A percentile compares a stretch with the other conserved stretches of the same genome.
These are phyloP conservation scores for Latrodectus geometricus DNA, from an alignment of 1,140 invertebrate species.

Conservation along the genomic window DNA sequence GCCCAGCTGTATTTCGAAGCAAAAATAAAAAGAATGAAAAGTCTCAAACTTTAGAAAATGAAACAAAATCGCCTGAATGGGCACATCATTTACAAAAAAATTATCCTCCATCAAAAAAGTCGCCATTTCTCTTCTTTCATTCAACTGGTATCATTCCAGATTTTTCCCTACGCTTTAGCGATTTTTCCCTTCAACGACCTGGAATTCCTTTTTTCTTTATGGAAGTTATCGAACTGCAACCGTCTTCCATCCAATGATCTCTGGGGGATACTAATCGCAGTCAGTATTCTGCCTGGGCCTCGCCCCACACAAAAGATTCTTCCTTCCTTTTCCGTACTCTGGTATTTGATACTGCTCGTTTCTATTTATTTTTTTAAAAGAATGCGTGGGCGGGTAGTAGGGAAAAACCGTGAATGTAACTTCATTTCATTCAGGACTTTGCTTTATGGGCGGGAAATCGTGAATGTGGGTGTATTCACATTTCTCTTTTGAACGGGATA, in stretches of 20 bases:
- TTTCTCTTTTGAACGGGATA: no score
- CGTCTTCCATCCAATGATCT: neutral
- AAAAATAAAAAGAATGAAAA: no score
- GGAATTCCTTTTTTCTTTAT: neutral
- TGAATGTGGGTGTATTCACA: neutral
- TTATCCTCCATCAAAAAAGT: neutral
- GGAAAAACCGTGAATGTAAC: neutral
- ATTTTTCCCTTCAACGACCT: neutral
- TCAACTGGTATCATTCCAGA: neutral
- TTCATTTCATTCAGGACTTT: neutral
- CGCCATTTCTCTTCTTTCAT: neutral
- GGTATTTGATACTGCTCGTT: neutral
- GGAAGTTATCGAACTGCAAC: neutral
- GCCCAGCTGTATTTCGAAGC: no score
- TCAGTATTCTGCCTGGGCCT: neutral
- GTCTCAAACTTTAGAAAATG: no score
- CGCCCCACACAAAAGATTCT: neutral
- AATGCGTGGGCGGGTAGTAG: neutral
- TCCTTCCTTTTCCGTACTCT: neutral
- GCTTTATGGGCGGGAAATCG: neutral
- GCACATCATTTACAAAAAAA: no score
- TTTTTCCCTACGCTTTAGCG: neutral
- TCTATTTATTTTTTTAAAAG: neutral
- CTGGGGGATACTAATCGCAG: neutral
- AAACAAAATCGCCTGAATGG: no score